A percentile compares a stretch with the other conserved stretches of the same genome.
Evolutionary conservation across 2,797 vertebrate species (phyloP).

Genomic region (Clarias platycephalus): DNA sequence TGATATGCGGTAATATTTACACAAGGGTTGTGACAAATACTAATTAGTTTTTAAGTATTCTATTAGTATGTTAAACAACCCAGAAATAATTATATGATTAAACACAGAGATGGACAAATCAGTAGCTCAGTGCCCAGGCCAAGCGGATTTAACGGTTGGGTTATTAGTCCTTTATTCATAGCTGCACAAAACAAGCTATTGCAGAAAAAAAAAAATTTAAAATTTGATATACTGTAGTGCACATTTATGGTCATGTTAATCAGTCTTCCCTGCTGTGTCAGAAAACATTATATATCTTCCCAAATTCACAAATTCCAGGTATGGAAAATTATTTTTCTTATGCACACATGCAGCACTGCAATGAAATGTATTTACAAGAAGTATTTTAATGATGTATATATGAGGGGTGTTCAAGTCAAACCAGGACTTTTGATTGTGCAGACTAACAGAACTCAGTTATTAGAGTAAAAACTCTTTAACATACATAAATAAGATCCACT

Average conservation of each 20-base stretch:
- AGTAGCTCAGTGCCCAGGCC: background rate
- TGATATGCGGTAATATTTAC: background rate
- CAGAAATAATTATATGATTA: background rate
- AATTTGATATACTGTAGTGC: background rate
- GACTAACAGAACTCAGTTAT: too few relatives aligned
- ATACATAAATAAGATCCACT: too few relatives aligned
- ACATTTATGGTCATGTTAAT: background rate
- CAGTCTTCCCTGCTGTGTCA: background rate
- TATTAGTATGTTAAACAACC: slow-evolving; percentile 1
- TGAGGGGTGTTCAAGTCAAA: too few relatives aligned
- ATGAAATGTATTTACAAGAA: background rate
- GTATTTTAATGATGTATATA: background rate
- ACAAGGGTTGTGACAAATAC: background rate
- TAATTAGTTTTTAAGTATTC: background rate
- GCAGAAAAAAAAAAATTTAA: background rate
- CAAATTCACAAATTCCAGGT: background rate
- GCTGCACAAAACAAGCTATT: background rate
- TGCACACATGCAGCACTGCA: background rate
- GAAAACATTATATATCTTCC: background rate
- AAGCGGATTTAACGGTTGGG: background rate
- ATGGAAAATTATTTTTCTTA: background rate
- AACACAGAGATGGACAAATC: background rate
- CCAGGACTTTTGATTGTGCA: too few relatives aligned
- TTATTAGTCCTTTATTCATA: background rate
- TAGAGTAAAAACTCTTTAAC: too few relatives aligned